Evolutionary conservation across 2,888 invertebrate species (phyloP), one percentile per base, ranked within the genome.

Genomic region (Tetragonula carbonaria): DNA sequence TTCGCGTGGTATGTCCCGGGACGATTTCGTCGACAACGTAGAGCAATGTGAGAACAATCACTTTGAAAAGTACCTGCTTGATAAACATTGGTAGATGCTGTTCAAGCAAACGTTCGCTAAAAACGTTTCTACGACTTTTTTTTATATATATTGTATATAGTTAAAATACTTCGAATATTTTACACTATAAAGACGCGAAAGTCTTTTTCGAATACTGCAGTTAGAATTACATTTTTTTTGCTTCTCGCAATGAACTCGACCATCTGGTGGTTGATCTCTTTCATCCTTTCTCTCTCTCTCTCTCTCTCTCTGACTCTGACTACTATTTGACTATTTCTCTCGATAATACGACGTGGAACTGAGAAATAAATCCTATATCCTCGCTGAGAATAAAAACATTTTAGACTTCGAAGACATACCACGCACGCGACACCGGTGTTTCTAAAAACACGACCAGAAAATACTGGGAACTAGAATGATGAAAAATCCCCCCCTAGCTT

Each of bases 321-420:
- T 73, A 4, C 28, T 73, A 55, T 28, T 8, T 38, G 38, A 8
- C 73, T 73, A 73, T 67, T 38, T 66, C 13, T 55, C 23, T 55
- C 18, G 11, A 14, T 16, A 38, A 66, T 4, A 74, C n/a, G 53
- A 45, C 2, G 38, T n/a, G 8, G 5, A 66, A 66, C 66, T 33
- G 33, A 33, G 3, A 3, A 33, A 33, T 33, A 3, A 33, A 33
- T 3, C 33, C 33, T 33, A 33, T 33, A 33, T 28, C 18, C 16
- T 28, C 28, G 28, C 16, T 18, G 21, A 55, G 28, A 23, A 63
- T 33, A 18, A 51, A 45, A 51, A 71, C 16, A 45, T 11, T 59
- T 70, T 59, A 16, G 63, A 38, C 78, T 53, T 68, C 70, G 62
- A 71, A 74, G 77, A 75, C 85, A 80, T 85, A 85, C 85, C 85